phyloP scores from a whole-genome alignment of 2,797 vertebrate genomes.

The Chloroceryle amazona region DNA sequence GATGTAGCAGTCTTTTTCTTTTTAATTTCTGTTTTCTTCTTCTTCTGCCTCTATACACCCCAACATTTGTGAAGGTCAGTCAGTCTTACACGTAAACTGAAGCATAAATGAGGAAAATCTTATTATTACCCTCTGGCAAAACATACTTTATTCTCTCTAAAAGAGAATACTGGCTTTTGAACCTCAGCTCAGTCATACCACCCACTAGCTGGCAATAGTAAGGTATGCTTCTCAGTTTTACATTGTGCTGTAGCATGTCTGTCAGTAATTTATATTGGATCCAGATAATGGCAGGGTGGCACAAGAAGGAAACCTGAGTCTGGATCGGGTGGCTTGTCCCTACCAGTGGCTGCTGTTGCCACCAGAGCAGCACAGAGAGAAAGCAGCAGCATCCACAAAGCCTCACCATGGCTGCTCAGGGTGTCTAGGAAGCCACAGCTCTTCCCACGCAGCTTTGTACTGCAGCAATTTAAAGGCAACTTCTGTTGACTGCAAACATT shows the following conservation, averaged over 20 bases:
- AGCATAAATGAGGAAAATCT: not conserved
- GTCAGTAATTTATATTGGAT: not conserved
- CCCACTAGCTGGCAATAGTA: not conserved
- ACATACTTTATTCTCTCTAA: not conserved
- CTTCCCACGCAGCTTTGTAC: constrained; percentile 16
- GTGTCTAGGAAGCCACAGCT: constrained; percentile 7
- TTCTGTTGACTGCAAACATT: constrained; percentile 62
- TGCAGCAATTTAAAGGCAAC: constrained; percentile 38
- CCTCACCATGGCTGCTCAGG: rapidly evolving
- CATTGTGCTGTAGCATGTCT: not conserved
- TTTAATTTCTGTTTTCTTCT: constrained; percentile 8
- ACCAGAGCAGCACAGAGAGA: not conserved
- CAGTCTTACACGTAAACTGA: not conserved
- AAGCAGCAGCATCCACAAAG: not conserved
- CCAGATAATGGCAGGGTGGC: not conserved
- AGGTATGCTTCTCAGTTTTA: not conserved
- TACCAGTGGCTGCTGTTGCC: not conserved
- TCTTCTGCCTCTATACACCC: not conserved
- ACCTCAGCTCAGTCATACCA: not conserved
- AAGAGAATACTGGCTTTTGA: not conserved
- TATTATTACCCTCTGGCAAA: not conserved
- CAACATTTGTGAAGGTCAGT: not conserved
- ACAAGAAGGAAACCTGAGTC: not conserved
- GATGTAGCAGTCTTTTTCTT: not conserved
- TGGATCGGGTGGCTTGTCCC: rapidly evolving